phyloP scores from a whole-genome alignment of 2,888 invertebrate genomes.

The Parnassius mnemosyne region DNA sequence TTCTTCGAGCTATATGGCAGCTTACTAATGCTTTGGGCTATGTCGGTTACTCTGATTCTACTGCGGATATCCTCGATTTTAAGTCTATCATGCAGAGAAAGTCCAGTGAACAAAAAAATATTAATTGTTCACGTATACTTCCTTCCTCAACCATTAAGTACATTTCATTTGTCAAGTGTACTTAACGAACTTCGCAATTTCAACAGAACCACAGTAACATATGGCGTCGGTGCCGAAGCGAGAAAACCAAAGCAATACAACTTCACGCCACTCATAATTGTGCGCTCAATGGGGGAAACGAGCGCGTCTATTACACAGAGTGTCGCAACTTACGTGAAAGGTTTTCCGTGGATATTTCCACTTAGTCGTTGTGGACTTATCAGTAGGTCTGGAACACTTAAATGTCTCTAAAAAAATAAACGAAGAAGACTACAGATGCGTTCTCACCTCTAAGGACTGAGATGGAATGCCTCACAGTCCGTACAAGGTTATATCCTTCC shows the following conservation, averaged over 20 bases:
- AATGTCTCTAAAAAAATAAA: too few relatives aligned
- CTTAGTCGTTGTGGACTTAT: too few relatives aligned
- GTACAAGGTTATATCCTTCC: too few relatives aligned
- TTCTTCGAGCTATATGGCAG: too few relatives aligned
- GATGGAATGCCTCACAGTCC: too few relatives aligned
- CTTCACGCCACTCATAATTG: conserved; percentile 25
- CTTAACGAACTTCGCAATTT: conserved; percentile 7
- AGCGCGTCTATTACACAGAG: conserved; percentile 8
- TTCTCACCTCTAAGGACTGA: too few relatives aligned
- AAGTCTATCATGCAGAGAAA: not conserved
- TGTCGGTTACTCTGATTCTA: too few relatives aligned
- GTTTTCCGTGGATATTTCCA: not conserved
- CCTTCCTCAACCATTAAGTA: conserved; percentile 13
- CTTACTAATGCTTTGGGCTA: too few relatives aligned
- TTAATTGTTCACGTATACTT: conserved; percentile 19
- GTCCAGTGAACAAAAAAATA: not conserved
- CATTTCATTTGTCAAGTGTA: conserved; percentile 18
- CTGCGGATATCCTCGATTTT: too few relatives aligned
- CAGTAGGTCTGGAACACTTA: too few relatives aligned
- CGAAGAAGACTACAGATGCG: too few relatives aligned
- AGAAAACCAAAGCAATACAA: conserved; percentile 24
- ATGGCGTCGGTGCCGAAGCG: conserved; percentile 14
- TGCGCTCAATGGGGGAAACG: conserved; percentile 18
- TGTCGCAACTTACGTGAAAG: conserved; percentile 3
- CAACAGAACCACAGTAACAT: conserved; percentile 7